A percentile compares a stretch with the other conserved stretches of the same genome.
Evolutionary conservation across 2,797 vertebrate species (phyloP).

Genomic region (Fundulus diaphanus): DNA sequence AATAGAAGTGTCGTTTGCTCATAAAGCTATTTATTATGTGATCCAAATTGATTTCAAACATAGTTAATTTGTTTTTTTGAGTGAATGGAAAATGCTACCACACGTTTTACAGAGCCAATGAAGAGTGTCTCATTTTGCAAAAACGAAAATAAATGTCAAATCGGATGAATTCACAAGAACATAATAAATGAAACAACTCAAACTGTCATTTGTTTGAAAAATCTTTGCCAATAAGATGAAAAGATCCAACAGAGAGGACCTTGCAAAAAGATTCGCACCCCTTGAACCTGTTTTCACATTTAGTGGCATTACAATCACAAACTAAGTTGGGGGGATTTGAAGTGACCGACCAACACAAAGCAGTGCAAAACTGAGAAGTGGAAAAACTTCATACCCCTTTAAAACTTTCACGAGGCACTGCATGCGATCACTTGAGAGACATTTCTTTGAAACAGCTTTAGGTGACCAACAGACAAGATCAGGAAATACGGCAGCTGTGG

Average conservation of each 20-base stretch:
- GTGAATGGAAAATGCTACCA: slow-evolving; percentile 9
- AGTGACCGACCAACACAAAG: background rate
- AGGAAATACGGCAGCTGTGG: slow-evolving; percentile 22
- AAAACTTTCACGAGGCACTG: background rate
- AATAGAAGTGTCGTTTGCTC: slow-evolving; percentile 42
- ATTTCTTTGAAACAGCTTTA: slow-evolving; percentile 16
- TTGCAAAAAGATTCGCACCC: background rate
- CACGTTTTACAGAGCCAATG: slow-evolving; percentile 33
- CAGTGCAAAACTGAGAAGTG: background rate
- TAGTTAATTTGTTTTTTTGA: slow-evolving; percentile 27
- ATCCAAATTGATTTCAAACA: slow-evolving; percentile 35
- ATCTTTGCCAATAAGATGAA: background rate
- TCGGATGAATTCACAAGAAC: slow-evolving; percentile 23
- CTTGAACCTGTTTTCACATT: background rate
- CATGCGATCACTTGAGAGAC: background rate
- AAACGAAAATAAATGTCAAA: slow-evolving; percentile 20
- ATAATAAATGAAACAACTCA: slow-evolving; percentile 25
- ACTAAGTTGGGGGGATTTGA: too few relatives aligned
- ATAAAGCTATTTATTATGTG: slow-evolving; percentile 11
- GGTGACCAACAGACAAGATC: slow-evolving; percentile 20
- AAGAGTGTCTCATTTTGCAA: slow-evolving; percentile 24
- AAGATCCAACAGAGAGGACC: background rate
- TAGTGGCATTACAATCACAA: background rate
- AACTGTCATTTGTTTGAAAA: slow-evolving; percentile 29
- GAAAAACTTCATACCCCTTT: background rate